These are phyloP conservation scores for Lanius collurio DNA, from an alignment of 2,113 vertebrate genomes.

Conservation along the genomic window DNA sequence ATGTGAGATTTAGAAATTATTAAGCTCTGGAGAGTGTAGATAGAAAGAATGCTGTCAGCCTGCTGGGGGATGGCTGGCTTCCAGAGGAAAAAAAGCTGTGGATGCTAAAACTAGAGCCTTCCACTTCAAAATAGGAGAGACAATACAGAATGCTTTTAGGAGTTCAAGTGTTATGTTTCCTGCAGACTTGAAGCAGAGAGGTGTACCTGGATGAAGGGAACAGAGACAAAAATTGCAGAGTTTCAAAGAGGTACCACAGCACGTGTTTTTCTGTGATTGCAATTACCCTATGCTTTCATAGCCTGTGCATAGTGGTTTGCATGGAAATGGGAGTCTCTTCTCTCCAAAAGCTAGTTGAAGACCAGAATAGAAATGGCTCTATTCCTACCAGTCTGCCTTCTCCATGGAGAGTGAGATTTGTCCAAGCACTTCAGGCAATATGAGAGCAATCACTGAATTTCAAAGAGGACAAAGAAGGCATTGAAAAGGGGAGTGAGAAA, in stretches of 20 bases:
- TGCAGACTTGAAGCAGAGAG: neutral
- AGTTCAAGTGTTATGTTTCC: neutral
- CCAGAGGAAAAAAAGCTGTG: neutral
- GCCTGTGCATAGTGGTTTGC: neutral
- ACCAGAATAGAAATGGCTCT: neutral
- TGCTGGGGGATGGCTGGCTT: neutral
- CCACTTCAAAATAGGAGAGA: neutral
- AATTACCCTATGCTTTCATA: neutral
- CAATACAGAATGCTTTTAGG: neutral
- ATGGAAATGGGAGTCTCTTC: neutral
- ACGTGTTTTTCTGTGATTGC: neutral
- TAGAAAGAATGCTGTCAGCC: neutral
- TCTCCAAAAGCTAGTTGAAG: neutral
- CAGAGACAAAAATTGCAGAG: neutral
- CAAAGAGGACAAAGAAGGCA: neutral
- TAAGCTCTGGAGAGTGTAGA: neutral
- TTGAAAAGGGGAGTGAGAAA: neutral
- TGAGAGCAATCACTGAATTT: neutral
- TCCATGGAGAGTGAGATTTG: neutral
- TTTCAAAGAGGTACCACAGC: neutral
- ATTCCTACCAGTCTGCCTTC: neutral
- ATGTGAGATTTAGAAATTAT: neutral
- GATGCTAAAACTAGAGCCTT: neutral
- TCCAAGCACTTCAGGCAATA: neutral
- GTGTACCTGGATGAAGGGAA: neutral